These are phyloP conservation scores for Bruchidius siliquastri DNA, from an alignment of 2,888 invertebrate genomes.

Conservation along the genomic window DNA sequence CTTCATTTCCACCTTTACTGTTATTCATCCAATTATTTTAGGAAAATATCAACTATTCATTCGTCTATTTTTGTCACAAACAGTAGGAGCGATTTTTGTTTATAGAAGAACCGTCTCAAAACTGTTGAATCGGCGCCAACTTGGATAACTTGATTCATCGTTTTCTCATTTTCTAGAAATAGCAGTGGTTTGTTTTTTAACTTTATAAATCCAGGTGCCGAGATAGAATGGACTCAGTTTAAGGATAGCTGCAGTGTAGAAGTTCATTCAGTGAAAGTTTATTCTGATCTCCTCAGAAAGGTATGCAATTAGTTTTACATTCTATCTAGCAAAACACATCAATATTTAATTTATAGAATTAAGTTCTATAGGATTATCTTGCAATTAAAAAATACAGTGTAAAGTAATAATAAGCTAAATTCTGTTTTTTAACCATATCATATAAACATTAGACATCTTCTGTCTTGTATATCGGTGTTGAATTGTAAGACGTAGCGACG, in stretches of 20 bases:
- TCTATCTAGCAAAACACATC: no score
- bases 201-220: slow-evolving; percentile 16
- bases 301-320: neutral
- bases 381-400: no score
- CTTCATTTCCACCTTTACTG: neutral
- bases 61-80: neutral
- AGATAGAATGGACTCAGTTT: neutral
- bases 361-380: no score
- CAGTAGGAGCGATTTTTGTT: neutral
- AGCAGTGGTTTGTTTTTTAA: slow-evolving; percentile 15
- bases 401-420: no score
- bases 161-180: slow-evolving; percentile 24
- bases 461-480: no score
- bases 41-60: neutral
- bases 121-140: slow-evolving; percentile 13
- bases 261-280: neutral
- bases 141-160: slow-evolving; percentile 16
- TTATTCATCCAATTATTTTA: neutral
- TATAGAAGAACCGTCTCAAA: neutral
- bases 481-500: no score
- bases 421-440: no score
- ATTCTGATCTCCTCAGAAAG: neutral
- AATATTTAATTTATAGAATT: no score
- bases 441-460: no score
- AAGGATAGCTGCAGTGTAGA: neutral